Conservation (phyloP, 2,113 vertebrate species). For the Coptodon bakossiorum region DNA sequence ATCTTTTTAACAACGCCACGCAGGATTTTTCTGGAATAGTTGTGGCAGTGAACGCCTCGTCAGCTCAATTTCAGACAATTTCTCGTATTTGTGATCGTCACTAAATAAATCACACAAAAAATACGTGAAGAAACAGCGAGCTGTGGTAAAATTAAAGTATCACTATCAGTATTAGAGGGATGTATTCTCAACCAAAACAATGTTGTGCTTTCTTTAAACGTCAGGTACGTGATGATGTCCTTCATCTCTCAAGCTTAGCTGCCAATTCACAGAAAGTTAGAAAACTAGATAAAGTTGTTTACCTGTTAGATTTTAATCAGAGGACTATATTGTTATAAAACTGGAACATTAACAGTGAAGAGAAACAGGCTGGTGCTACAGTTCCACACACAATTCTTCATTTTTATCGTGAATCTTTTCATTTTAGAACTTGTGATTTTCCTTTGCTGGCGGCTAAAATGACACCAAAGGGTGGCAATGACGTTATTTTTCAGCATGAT, state of each 20-base stretch:
- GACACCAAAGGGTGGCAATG: not conserved
- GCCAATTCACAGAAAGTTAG: not conserved
- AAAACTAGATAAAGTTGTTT: not conserved
- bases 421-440: not conserved
- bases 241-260: not conserved
- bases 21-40: not conserved
- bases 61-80: not conserved
- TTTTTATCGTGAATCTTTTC: rapidly evolving
- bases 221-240: not conserved
- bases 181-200: not conserved
- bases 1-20: not conserved
- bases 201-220: not conserved
- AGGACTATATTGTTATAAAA: not conserved
- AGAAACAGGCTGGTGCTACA: not conserved
- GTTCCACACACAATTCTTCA: not conserved
- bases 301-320: not conserved
- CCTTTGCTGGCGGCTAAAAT: not conserved
- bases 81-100: not conserved
- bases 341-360: not conserved
- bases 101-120: not conserved
- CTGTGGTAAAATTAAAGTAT: not conserved
- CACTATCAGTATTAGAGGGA: not conserved
- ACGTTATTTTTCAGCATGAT: not conserved
- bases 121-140: not conserved
- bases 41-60: rapidly evolving